Conservation (phyloP, 2,888 invertebrate genomes). For the Rhamphomyia laevipes region DNA sequence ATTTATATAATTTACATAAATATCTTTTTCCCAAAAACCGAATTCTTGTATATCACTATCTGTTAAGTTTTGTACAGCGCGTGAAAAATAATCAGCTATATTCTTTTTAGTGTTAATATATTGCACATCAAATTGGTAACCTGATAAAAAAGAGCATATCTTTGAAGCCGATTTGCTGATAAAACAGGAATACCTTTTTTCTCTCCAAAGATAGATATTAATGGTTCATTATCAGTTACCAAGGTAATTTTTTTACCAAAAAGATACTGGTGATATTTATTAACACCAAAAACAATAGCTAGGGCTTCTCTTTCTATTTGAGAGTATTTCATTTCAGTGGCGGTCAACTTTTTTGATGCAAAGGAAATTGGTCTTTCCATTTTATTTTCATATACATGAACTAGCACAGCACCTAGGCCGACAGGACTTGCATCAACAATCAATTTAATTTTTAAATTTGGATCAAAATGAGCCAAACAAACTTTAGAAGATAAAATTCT, state of each 20-base stretch:
- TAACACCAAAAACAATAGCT: constrained; percentile 5
- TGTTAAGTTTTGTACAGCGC: constrained; percentile 3
- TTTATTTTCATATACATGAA: constrained; percentile 18
- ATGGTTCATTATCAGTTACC: constrained; percentile 5
- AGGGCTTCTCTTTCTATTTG: constrained; percentile 13
- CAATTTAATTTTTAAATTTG: constrained; percentile 16
- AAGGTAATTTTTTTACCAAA: constrained; percentile 28
- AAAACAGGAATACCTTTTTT: constrained; percentile 21
- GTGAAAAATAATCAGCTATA: constrained; percentile 13
- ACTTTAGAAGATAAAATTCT: background rate
- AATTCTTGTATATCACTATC: background rate
- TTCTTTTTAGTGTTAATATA: constrained; percentile 13
- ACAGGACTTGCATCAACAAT: constrained; percentile 27
- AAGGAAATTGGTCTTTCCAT: constrained; percentile 25
- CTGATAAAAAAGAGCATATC: constrained; percentile 15
- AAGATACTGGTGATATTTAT: constrained; percentile 28
- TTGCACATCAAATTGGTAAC: constrained; percentile 13
- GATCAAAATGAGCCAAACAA: background rate
- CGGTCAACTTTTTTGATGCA: constrained; percentile 27
- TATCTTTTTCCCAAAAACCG: constrained; percentile 1
- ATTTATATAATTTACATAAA: constrained; percentile 4
- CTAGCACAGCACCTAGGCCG: constrained; percentile 21
- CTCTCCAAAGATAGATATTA: constrained; percentile 5
- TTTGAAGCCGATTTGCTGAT: constrained; percentile 17
- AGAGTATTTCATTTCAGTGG: constrained; percentile 24